phyloP scores from a whole-genome alignment of 2,113 vertebrate genomes.

The Zeus faber region DNA sequence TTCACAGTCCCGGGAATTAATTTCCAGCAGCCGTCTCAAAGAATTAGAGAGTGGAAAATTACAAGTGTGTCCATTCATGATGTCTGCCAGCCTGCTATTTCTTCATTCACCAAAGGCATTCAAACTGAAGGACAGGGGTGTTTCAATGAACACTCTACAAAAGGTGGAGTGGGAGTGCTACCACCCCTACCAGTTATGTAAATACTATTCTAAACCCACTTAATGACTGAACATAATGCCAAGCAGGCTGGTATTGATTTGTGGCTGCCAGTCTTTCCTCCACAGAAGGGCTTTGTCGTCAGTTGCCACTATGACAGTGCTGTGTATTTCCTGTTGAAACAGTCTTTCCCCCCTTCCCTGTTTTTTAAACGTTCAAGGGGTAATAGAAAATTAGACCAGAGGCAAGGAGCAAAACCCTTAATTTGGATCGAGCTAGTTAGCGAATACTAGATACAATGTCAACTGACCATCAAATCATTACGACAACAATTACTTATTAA shows the following conservation, averaged over 20 bases:
- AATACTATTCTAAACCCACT: background rate
- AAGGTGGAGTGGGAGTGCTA: background rate
- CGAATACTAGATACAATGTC: no score
- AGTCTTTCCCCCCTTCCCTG: no score
- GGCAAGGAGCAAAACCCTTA: no score
- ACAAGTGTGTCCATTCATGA: background rate
- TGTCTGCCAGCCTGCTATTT: constrained; percentile 1
- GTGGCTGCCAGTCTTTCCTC: background rate
- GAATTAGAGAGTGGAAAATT: background rate
- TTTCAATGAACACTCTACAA: background rate
- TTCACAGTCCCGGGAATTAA: background rate
- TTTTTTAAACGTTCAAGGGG: no score
- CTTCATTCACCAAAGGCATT: background rate
- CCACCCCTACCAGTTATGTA: background rate
- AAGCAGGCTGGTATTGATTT: constrained; percentile 7
- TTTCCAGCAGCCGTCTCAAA: background rate
- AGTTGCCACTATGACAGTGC: background rate
- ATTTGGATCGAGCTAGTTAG: no score
- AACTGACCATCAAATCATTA: no score
- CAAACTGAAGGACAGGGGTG: background rate
- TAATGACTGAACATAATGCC: constrained; percentile 5
- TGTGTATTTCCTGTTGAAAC: no score
- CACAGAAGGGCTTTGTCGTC: background rate
- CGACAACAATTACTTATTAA: no score
- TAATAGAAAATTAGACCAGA: no score